Evolutionary conservation across 37 sponge, comb jelly and placozoan species (phyloP).

Genomic region (Halichondria panicea): DNA sequence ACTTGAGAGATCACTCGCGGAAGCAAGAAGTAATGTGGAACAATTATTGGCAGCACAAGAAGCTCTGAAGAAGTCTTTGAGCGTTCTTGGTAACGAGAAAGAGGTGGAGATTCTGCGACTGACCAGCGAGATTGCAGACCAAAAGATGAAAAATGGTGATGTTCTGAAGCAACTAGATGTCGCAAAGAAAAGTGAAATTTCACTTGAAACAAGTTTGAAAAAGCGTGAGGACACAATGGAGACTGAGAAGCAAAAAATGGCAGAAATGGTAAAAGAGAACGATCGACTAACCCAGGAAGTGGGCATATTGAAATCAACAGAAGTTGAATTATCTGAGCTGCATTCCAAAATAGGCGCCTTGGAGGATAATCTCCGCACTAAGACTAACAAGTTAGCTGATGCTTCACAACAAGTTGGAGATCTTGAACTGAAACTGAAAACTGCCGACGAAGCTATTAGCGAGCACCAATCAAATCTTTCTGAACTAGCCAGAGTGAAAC

Average conservation of each 20-base stretch:
- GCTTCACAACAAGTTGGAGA: neutral
- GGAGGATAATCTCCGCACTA: slow-evolving; percentile 18
- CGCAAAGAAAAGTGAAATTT: neutral
- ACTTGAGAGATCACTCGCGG: slow-evolving; percentile 23
- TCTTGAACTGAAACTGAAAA: neutral
- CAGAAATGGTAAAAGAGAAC: slow-evolving; percentile 1
- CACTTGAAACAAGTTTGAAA: slow-evolving; percentile 8
- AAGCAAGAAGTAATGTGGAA: slow-evolving; percentile 18
- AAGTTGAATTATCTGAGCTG: neutral
- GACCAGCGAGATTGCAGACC: slow-evolving; percentile 7
- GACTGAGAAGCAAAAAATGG: neutral
- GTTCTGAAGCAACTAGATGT: neutral
- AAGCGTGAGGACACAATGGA: slow-evolving; percentile 2
- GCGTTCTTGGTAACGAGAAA: slow-evolving; percentile 37
- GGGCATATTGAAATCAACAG: slow-evolving; percentile 8
- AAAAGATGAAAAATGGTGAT: neutral
- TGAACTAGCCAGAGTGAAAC: slow-evolving; percentile 16
- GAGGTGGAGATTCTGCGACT: slow-evolving; percentile 55
- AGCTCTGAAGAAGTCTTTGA: slow-evolving; percentile 46
- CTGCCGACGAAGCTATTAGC: slow-evolving; percentile 1
- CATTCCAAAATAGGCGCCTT: slow-evolving; percentile 11
- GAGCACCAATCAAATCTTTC: slow-evolving; percentile 1
- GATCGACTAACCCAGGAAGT: slow-evolving; percentile 4
- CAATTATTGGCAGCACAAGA: slow-evolving; percentile 54
- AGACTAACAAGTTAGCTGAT: slow-evolving; percentile 5